Base-by-base conservation (phyloP, 2,113 vertebrate genomes). In the Psammodynastes pulverulentus region DNA sequence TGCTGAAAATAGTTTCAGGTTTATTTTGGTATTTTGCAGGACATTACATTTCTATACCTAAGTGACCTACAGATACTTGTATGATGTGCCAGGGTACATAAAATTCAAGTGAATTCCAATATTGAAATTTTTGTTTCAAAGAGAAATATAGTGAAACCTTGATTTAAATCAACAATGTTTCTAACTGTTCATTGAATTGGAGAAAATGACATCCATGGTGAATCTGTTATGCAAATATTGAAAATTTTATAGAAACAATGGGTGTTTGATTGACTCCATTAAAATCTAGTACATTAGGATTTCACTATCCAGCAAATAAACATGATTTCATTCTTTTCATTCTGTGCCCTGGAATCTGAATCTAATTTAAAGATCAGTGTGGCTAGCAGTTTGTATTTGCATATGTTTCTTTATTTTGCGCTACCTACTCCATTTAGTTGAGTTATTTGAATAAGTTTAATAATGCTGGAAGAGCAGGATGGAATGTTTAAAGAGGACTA, bases 21-120 rank as follows among this genome's bases (percentile, higher is more conserved):
- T 93, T 95, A 56, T 96, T 95, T 94, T 92, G 90, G 56, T 93
- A 34, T 84, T 94, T 26, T 90, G 24, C 62, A 86, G 93, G 94
- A 90, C 91, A 94, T 46, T 56, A 13, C 45, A 3, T 39, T 54
- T 29, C 46, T 6, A 2, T 87, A 17, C n/a, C 56, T 12, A 93
- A 94, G 94, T 84, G 87, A 84, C 93, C 90, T 91, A 92, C 34
- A 86, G 45, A 23, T 23, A 43, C n/a, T 2, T 58, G 24, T 58
- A 67, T 67, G 29, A 67, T 67, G 58, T 13, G n/a, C 29, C 12
- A 79, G 67, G n/a, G 15, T 79, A 39, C 5, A 79, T 79, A 79
- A 17, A 79, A 39, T 39, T 39, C 67, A 39, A 34, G 34, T 79
- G 58, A 79, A 79, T 79, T 79, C n/a, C 15, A 79, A 79, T 79